Evolutionary conservation across 2,888 invertebrate species (phyloP).

Genomic region (Antheraea assamensis): DNA sequence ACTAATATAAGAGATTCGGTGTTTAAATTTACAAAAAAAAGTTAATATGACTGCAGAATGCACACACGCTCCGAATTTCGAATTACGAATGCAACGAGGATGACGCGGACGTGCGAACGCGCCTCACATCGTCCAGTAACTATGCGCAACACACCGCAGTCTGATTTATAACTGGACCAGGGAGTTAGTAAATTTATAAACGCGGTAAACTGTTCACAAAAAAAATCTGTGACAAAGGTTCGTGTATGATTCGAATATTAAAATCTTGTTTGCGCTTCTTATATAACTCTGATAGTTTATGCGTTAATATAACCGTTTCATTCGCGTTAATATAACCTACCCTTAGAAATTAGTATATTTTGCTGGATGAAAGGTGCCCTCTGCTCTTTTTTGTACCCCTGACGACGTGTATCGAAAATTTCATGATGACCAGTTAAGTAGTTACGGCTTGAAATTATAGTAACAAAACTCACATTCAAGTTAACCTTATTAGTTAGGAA

Average conservation of each 20-base stretch:
- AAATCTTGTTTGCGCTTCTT: background rate
- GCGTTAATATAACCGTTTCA: background rate
- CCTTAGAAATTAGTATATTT: too few relatives aligned
- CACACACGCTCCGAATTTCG: background rate
- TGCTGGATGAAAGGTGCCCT: too few relatives aligned
- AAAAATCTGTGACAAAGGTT: background rate
- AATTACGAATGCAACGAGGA: background rate
- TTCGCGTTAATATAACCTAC: background rate
- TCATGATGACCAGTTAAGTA: too few relatives aligned
- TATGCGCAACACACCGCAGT: background rate
- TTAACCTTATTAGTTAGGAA: too few relatives aligned
- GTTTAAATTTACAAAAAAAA: background rate
- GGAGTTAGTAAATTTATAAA: background rate
- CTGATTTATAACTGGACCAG: conserved; percentile 7
- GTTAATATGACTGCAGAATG: background rate
- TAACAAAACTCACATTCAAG: too few relatives aligned
- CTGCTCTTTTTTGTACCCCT: too few relatives aligned
- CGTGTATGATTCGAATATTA: background rate
- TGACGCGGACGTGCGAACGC: background rate
- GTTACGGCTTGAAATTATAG: too few relatives aligned
- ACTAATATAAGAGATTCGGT: background rate
- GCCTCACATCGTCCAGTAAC: background rate
- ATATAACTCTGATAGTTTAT: background rate
- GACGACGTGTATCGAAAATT: too few relatives aligned
- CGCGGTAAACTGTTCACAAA: background rate